Percentiles rank a stretch among this genome's conserved stretches.
Conservation (phyloP, 2,888 invertebrate species). For the Chalcis sispes region DNA sequence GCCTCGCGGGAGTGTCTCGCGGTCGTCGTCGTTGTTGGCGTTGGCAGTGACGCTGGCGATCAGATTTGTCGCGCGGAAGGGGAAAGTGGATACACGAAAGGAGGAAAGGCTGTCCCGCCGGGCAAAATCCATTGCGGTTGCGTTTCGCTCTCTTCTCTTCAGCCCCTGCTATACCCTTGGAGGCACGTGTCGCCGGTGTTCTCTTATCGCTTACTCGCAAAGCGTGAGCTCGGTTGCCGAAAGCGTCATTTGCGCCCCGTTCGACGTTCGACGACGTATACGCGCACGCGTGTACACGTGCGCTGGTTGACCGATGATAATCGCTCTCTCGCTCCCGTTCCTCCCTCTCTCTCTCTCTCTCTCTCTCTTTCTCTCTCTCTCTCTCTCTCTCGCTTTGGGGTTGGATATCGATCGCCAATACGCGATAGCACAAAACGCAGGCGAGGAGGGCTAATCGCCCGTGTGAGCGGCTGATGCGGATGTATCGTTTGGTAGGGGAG, state of each 20-base stretch:
- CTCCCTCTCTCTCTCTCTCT: background rate
- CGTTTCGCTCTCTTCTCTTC: too few species aligned
- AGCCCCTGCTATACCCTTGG: background rate
- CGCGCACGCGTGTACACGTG: background rate
- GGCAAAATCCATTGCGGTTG: too few species aligned
- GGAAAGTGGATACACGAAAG: too few species aligned
- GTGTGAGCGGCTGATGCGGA: background rate
- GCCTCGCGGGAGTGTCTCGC: constrained; percentile 41
- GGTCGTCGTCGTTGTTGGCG: background rate
- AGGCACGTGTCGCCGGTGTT: constrained; percentile 5
- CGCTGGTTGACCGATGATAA: constrained; percentile 21
- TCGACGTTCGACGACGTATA: background rate
- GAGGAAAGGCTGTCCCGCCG: too few species aligned
- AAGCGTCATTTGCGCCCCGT: background rate
- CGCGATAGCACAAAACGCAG: background rate
- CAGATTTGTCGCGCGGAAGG: constrained; percentile 32
- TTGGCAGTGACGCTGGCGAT: background rate
- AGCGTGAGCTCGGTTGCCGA: background rate
- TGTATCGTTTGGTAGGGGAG: background rate
- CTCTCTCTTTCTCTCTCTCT: background rate
- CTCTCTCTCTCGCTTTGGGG: too few species aligned
- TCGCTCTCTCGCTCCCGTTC: background rate
- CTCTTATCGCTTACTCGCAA: background rate
- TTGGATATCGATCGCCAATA: background rate
- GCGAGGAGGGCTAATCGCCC: background rate